Conservation (phyloP, 2,113 vertebrate species). For the Petrocephalus zakoni region DNA sequence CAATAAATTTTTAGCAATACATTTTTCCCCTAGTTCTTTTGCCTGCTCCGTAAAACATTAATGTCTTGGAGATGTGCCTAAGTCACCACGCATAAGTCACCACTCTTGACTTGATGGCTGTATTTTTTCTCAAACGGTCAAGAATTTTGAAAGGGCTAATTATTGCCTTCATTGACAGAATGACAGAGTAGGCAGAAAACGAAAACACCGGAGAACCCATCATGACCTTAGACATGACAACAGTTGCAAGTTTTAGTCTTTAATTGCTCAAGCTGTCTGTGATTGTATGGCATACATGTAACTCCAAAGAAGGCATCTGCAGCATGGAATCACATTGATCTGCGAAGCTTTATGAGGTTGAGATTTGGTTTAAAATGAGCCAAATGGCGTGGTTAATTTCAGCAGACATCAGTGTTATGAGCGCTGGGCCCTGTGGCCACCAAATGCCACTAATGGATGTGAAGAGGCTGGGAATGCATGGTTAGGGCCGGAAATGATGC, state of each 20-base stretch:
- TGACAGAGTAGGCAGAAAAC: neutral
- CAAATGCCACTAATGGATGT: conserved; percentile 72
- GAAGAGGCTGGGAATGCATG: conserved; percentile 70
- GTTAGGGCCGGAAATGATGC: conserved; percentile 62
- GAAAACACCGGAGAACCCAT: neutral
- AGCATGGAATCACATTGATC: neutral
- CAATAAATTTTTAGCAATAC: neutral
- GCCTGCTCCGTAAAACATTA: neutral
- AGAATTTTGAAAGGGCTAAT: neutral
- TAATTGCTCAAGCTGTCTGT: neutral
- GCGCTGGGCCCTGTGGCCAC: conserved; percentile 53
- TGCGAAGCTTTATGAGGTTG: neutral
- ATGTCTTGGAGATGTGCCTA: neutral
- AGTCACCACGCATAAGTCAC: neutral
- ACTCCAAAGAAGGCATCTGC: neutral
- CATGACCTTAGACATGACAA: neutral
- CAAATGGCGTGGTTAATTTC: neutral
- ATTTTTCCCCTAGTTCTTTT: neutral
- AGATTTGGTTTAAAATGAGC: neutral
- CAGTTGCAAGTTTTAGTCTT: neutral
- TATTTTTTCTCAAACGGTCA: neutral
- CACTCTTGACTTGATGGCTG: neutral
- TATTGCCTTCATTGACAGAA: neutral
- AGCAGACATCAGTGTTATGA: conserved; percentile 26
- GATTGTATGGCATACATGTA: neutral